These are phyloP conservation scores for Todiramphus saurophagus DNA, from an alignment of 2,113 vertebrate species.

Conservation along the genomic window DNA sequence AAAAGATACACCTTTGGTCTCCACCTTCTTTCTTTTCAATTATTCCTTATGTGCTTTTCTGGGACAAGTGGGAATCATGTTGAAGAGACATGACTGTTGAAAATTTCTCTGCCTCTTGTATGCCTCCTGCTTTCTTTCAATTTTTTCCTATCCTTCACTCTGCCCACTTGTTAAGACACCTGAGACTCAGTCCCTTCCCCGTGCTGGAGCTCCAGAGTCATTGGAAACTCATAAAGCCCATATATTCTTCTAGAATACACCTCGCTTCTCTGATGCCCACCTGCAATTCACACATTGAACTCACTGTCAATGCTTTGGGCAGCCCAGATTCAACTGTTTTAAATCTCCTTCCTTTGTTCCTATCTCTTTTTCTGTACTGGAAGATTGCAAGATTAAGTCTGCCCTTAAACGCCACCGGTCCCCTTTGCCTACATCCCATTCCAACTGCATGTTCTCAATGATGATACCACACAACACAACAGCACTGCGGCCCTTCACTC, in stretches of 20 bases:
- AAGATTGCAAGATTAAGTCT: neutral
- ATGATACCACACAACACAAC: fast-evolving
- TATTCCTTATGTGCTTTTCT: neutral
- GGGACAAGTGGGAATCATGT: neutral
- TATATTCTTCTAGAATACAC: neutral
- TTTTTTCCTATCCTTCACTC: neutral
- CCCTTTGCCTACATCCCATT: neutral
- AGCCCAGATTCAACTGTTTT: neutral
- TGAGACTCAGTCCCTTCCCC: neutral
- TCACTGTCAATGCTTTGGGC: neutral
- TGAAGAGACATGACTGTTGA: neutral
- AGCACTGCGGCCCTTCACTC: neutral
- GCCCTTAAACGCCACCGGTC: neutral
- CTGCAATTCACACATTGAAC: fast-evolving
- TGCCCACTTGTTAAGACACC: neutral
- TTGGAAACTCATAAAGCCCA: neutral
- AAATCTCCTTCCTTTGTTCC: neutral
- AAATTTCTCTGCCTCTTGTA: neutral
- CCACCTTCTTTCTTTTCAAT: neutral
- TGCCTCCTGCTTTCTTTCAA: neutral
- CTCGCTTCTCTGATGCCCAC: fast-evolving
- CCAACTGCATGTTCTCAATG: neutral
- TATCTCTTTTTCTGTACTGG: neutral
- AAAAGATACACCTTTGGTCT: neutral
- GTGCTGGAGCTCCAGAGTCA: neutral